Percentiles rank a stretch among this genome's conserved stretches.
These are phyloP conservation scores for Hippocampus comes DNA, from an alignment of 2,113 vertebrate genomes.

Conservation along the genomic window DNA sequence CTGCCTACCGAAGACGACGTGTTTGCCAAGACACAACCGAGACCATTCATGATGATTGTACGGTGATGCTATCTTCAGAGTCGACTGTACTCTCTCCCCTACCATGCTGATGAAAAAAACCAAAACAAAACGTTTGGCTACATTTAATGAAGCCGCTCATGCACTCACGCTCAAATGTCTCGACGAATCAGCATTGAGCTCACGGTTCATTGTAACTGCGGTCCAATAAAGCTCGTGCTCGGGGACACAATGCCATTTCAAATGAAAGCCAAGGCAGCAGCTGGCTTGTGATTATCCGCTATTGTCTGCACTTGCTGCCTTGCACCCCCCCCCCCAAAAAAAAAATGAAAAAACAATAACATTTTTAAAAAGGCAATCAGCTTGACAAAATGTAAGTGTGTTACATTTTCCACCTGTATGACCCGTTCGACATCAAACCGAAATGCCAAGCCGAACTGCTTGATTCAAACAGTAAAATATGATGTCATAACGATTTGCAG, in stretches of 20 bases:
- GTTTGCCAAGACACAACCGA: constrained; percentile 22
- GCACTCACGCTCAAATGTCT: constrained; percentile 30
- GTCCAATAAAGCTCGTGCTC: constrained; percentile 37
- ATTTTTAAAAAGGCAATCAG: not conserved
- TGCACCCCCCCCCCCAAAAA: too few species aligned
- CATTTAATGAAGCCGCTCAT: constrained; percentile 17
- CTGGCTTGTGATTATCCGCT: constrained; percentile 30
- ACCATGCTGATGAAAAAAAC: constrained; percentile 33
- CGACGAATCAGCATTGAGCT: constrained; percentile 46
- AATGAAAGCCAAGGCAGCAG: constrained; percentile 20
- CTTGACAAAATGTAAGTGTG: not conserved
- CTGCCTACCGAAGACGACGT: constrained; percentile 41
- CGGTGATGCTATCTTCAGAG: constrained; percentile 40
- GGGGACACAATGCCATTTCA: constrained; percentile 12
- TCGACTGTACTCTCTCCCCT: constrained; percentile 23
- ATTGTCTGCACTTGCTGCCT: constrained; percentile 15
- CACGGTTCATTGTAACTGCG: constrained; percentile 46
- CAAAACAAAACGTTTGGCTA: constrained; percentile 31
- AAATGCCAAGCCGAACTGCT: not conserved
- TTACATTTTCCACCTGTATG: not conserved
- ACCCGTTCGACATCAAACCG: not conserved
- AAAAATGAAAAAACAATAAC: too few species aligned
- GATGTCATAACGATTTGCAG: not conserved
- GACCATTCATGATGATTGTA: constrained; percentile 39
- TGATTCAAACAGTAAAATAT: not conserved